Evolutionary conservation across 2,888 invertebrate species (phyloP).

Genomic region (Thera britannica): DNA sequence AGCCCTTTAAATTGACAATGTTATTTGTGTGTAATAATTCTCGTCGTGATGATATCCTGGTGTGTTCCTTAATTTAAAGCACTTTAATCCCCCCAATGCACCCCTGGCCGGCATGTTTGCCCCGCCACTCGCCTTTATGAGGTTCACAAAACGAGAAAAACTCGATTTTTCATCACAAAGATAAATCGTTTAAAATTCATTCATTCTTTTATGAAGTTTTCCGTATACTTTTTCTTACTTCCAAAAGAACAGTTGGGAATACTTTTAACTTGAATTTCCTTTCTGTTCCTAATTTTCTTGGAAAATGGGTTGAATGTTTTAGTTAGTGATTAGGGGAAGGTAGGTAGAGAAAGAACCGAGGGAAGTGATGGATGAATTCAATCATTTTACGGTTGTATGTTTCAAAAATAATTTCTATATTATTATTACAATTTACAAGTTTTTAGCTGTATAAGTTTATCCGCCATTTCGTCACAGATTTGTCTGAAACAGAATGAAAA

Average conservation of each 20-base stretch:
- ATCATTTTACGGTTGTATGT: too few relatives aligned
- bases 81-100: conserved; percentile 31
- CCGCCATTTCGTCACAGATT: too few relatives aligned
- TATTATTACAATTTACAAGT: too few relatives aligned
- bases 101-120: conserved; percentile 58
- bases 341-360: neutral
- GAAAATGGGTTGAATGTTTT: neutral
- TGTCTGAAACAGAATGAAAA: too few relatives aligned
- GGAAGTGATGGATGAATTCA: too few relatives aligned
- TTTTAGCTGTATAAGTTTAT: too few relatives aligned
- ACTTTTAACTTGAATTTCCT: conserved; percentile 11
- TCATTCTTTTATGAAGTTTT: conserved; percentile 49
- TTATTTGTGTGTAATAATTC: too few relatives aligned
- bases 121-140: conserved; percentile 69
- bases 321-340: neutral
- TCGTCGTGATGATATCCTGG: too few relatives aligned
- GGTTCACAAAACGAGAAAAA: conserved; percentile 61
- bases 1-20: too few relatives aligned
- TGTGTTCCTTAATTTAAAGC: neutral
- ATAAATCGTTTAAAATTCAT: conserved; percentile 82
- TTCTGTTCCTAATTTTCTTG: conserved; percentile 3
- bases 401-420: too few relatives aligned
- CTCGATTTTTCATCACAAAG: conserved; percentile 70
- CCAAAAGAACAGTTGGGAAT: conserved; percentile 32
- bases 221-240: conserved; percentile 34